phyloP scores from a whole-genome alignment of 2,113 vertebrate species.

The Misgurnus anguillicaudatus region DNA sequence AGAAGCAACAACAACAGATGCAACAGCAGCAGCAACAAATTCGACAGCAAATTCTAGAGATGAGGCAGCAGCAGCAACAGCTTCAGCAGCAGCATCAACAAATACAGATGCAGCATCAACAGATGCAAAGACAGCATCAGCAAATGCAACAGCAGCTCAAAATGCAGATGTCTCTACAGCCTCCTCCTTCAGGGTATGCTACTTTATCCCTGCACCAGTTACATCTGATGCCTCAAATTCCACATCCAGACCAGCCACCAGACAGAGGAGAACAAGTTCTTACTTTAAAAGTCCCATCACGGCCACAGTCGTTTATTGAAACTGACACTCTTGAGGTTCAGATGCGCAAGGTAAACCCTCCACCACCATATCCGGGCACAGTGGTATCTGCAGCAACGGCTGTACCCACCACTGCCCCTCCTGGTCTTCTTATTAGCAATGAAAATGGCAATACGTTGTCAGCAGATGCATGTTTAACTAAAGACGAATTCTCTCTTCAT shows the following conservation, averaged over 20 bases:
- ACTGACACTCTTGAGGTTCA: constrained; percentile 80
- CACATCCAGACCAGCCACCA: constrained; percentile 70
- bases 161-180: constrained; percentile 76
- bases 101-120: constrained; percentile 78
- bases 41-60: constrained; percentile 76
- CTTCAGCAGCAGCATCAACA: constrained; percentile 79
- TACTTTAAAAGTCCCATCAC: constrained; percentile 72
- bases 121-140: constrained; percentile 79
- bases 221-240: constrained; percentile 72
- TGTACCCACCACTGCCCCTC: constrained; percentile 63
- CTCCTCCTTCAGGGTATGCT: constrained; percentile 70
- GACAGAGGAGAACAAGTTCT: constrained; percentile 80
- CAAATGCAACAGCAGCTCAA: constrained; percentile 81
- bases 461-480: constrained; percentile 85
- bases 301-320: constrained; percentile 76
- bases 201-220: constrained; percentile 76
- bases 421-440: constrained; percentile 73
- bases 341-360: constrained; percentile 88
- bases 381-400: constrained; percentile 74
- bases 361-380: constrained; percentile 89
- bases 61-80: constrained; percentile 78
- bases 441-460: constrained; percentile 74
- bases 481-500: constrained; percentile 88
- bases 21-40: constrained; percentile 78
- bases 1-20: constrained; percentile 77